Evolutionary conservation across 2,888 invertebrate species (phyloP), one percentile per base, ranked within the genome.

Genomic region (Phaonia tiefii): DNA sequence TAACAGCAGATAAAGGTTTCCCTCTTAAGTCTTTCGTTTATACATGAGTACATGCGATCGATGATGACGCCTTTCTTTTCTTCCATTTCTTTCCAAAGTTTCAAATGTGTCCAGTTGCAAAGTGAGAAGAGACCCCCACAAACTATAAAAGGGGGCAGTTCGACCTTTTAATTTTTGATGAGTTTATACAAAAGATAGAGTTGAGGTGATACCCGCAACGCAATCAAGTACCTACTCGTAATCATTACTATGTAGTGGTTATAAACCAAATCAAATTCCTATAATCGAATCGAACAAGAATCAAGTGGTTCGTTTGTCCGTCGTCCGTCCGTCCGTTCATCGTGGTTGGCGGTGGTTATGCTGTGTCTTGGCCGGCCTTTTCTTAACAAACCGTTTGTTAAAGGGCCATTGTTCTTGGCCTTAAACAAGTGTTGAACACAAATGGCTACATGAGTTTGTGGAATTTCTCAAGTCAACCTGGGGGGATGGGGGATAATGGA

Each of bases 341-440:
- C 31, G 31, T 31, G 31, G 31, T 8, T 31, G 31, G 31, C 31
- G 63, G 44, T 76, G 70, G 31, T 31, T 31, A 31, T 5, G 31
- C n/a, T n/a, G 31, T 31, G 71, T 72, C 17, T 79, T 75, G 42
- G 56, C 74, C 37, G 42, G 56, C 74, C 37, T 39, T 70, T 15
- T 60, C 37, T 42, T 31, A 54, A 70, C 39, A 70, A 58, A 44
- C 39, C n/a, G 63, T 39, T 63, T 22, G 63, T 63, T 63, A 37
- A 70, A 58, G 44, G 44, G 49, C n/a, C 22, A 56, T 58, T 56
- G 49, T 15, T 66, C 69, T n/a, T 79, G 72, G 71, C 49, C 51
- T 22, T 54, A 42, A 67, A 75, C 75, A 79, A 79, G 71, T 79
- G 79, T 79, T 72, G 60, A 79, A 79, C 79, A 75, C 67, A 79